Conservation (phyloP, 2,888 invertebrate species). For the Alcis repandata region DNA sequence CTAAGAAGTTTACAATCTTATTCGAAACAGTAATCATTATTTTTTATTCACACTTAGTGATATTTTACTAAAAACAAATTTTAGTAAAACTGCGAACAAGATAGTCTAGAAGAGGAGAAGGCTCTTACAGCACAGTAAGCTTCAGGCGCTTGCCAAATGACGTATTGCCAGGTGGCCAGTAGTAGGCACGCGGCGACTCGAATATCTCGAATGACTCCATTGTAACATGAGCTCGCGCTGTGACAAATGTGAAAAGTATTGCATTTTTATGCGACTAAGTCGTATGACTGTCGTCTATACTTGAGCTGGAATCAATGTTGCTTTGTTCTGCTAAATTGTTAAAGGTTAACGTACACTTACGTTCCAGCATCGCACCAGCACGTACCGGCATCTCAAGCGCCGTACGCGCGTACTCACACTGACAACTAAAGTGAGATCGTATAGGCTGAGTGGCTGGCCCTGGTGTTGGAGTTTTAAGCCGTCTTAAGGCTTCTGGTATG, state of each 20-base stretch:
- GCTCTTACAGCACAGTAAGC: conserved; percentile 43
- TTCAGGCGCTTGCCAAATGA: conserved; percentile 52
- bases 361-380: too few relatives aligned
- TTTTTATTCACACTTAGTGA: too few relatives aligned
- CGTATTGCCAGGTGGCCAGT: conserved; percentile 65
- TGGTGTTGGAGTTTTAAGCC: too few relatives aligned
- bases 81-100: too few relatives aligned
- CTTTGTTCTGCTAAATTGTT: conserved; percentile 19
- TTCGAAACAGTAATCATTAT: too few relatives aligned
- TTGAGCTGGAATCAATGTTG: conserved; percentile 18
- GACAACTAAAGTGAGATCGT: too few relatives aligned
- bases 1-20: too few relatives aligned
- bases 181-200: conserved; percentile 69
- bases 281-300: not conserved
- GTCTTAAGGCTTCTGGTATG: too few relatives aligned
- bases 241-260: conserved; percentile 80
- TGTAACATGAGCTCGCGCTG: conserved; percentile 70
- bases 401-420: too few relatives aligned
- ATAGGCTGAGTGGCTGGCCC: too few relatives aligned
- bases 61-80: too few relatives aligned
- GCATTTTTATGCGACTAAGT: conserved; percentile 60
- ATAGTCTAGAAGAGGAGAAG: not conserved
- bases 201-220: conserved; percentile 71
- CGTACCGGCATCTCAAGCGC: too few relatives aligned
- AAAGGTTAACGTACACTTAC: not conserved